Evolutionary conservation across 2,113 vertebrate species (phyloP).

Genomic region (Mobula birostris): DNA sequence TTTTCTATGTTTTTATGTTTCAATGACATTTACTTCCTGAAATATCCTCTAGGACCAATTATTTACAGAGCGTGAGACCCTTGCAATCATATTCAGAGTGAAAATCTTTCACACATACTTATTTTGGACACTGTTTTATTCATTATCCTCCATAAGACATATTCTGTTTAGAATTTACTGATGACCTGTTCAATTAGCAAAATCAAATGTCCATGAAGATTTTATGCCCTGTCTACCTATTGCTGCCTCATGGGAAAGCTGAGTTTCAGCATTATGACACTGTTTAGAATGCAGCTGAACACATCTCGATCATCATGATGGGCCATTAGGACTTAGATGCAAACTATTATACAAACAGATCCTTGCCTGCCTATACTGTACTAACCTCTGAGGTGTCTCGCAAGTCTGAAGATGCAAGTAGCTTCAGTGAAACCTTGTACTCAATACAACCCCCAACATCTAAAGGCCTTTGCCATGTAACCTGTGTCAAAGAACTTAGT

Average conservation of each 20-base stretch:
- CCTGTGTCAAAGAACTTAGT: too few relatives aligned
- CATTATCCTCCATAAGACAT: not conserved
- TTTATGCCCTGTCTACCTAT: not conserved
- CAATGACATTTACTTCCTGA: not conserved
- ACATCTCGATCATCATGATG: too few relatives aligned
- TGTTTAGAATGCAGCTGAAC: not conserved
- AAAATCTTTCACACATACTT: not conserved
- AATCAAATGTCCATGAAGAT: not conserved
- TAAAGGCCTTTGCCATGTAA: too few relatives aligned
- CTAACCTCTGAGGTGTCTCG: too few relatives aligned
- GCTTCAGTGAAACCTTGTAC: too few relatives aligned
- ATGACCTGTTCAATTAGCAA: not conserved
- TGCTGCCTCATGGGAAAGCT: not conserved
- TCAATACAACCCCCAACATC: too few relatives aligned
- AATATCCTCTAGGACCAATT: not conserved
- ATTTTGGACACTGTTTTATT: not conserved
- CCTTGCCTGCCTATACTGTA: too few relatives aligned
- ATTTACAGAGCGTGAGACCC: not conserved
- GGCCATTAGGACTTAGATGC: too few relatives aligned
- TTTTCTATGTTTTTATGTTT: too few relatives aligned
- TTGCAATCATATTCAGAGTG: not conserved
- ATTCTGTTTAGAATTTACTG: not conserved
- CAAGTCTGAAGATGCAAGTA: too few relatives aligned
- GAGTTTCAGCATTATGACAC: too few relatives aligned
- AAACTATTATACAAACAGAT: too few relatives aligned